Evolutionary conservation across 2,113 vertebrate species (phyloP).

Genomic region (Oryzias celebensis): DNA sequence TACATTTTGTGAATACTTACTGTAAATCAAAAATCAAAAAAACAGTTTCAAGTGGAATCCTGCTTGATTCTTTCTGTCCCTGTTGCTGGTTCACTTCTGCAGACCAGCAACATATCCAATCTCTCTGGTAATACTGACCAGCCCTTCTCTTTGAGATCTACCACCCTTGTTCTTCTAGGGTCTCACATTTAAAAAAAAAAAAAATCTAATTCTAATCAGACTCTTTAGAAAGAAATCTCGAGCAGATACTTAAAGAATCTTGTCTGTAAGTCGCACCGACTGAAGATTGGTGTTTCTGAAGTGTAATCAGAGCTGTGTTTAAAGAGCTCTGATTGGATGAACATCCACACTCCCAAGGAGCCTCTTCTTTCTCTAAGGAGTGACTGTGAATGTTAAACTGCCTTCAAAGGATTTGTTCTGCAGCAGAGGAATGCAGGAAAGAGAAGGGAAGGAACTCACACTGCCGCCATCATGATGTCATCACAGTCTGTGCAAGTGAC

Average conservation of each 20-base stretch:
- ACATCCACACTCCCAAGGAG: slow-evolving; percentile 3
- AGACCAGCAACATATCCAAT: no score
- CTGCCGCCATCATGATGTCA: no score
- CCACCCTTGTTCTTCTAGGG: no score
- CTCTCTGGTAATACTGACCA: no score
- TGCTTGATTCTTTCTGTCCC: no score
- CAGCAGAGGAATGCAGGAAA: neutral
- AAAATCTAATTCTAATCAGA: slow-evolving; percentile 32
- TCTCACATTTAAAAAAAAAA: neutral
- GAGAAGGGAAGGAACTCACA: neutral
- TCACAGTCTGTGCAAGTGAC: no score
- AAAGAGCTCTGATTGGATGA: slow-evolving; percentile 35
- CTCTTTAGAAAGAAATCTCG: slow-evolving; percentile 18
- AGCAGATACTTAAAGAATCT: slow-evolving; percentile 3
- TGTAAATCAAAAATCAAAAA: no score
- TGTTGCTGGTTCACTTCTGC: no score
- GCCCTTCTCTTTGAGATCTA: no score
- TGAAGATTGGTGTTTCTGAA: slow-evolving; percentile 19
- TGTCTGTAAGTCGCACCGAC: slow-evolving; percentile 1
- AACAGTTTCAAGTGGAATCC: no score
- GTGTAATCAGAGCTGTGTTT: slow-evolving; percentile 32
- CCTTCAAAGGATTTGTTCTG: neutral
- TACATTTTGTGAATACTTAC: no score
- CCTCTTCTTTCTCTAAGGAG: slow-evolving; percentile 14
- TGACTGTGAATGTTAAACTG: slow-evolving; percentile 18